These are phyloP conservation scores for Herpetotheres cachinnans DNA, from an alignment of 2,113 vertebrate genomes.

Conservation along the genomic window DNA sequence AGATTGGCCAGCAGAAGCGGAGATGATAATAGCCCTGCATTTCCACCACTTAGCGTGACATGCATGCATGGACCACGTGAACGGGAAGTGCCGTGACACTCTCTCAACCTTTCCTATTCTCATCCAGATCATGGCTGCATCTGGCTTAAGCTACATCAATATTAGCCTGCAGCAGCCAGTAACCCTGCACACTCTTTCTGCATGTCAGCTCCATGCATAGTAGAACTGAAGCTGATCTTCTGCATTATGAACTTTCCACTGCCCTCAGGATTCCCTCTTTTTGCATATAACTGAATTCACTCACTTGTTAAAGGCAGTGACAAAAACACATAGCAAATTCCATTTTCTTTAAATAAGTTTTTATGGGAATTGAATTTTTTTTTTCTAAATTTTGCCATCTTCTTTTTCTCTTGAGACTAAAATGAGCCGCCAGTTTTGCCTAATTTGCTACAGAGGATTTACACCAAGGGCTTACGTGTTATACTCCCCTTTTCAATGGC, in stretches of 20 bases:
- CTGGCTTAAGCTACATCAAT: background rate
- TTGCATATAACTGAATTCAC: background rate
- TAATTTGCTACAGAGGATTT: background rate
- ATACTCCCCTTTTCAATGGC: background rate
- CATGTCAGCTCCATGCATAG: background rate
- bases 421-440: background rate
- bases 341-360: background rate
- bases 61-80: accelerated
- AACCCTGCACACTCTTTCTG: background rate
- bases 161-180: background rate
- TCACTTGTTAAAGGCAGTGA: background rate
- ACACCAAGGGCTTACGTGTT: background rate
- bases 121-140: background rate
- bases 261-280: background rate
- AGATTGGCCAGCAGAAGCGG: background rate
- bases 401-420: background rate
- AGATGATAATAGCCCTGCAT: background rate
- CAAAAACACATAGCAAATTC: background rate
- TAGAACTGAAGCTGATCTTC: background rate
- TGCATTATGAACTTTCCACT: background rate
- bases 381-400: background rate
- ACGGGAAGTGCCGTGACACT: accelerated
- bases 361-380: background rate
- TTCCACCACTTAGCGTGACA: background rate
- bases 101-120: background rate